phyloP scores from a whole-genome alignment of 2,113 vertebrate genomes.

The Apodemus speciosus region DNA sequence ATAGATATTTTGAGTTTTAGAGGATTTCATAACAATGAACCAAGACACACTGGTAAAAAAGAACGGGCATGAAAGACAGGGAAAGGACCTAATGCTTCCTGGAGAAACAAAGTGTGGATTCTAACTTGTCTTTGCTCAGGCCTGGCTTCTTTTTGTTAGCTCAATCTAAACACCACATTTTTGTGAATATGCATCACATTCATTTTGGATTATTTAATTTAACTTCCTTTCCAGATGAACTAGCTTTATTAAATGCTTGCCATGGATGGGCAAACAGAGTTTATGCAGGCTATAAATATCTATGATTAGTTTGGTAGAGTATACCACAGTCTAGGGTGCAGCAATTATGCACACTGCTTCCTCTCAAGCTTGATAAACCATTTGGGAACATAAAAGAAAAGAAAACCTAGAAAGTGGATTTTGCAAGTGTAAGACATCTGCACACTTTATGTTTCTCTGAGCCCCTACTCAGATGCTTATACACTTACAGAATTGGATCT shows the following conservation, averaged over 20 bases:
- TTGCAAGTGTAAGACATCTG: slow-evolving; percentile 29
- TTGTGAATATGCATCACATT: slow-evolving; percentile 83
- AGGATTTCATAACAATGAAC: background rate
- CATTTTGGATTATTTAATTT: slow-evolving; percentile 88
- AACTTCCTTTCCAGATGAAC: slow-evolving; percentile 87
- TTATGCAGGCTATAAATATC: slow-evolving; percentile 85
- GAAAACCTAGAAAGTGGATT: slow-evolving; percentile 24
- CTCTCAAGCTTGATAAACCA: slow-evolving; percentile 66
- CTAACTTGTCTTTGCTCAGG: slow-evolving; percentile 45
- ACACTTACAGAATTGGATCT: background rate
- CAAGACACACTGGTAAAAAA: slow-evolving; percentile 1
- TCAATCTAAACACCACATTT: slow-evolving; percentile 79
- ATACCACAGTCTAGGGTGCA: slow-evolving; percentile 82
- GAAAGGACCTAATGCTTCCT: slow-evolving; percentile 33
- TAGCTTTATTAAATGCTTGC: slow-evolving; percentile 86
- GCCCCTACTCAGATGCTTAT: background rate
- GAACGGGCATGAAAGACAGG: slow-evolving; percentile 27
- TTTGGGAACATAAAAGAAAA: slow-evolving; percentile 7
- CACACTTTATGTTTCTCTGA: background rate
- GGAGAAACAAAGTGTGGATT: slow-evolving; percentile 4
- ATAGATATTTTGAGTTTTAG: background rate
- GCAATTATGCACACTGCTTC: slow-evolving; percentile 78
- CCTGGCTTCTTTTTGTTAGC: slow-evolving; percentile 77
- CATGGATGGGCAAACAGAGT: slow-evolving; percentile 86
- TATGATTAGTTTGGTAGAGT: slow-evolving; percentile 81